These are phyloP conservation scores for Heliconius himera DNA, from an alignment of 1,140 invertebrate species.

Conservation along the genomic window DNA sequence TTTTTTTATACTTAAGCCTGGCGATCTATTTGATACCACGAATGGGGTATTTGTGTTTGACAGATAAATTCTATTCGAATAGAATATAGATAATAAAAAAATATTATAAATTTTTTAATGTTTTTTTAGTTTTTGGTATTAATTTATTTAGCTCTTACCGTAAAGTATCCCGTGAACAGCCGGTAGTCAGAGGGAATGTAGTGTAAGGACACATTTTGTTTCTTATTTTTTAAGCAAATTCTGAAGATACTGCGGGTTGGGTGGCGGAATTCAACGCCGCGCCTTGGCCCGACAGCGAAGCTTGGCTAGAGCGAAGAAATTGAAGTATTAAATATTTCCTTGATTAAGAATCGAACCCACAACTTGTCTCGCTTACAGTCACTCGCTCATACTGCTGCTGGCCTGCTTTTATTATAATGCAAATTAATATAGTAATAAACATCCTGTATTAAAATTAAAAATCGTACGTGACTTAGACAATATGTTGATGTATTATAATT, in stretches of 20 bases:
- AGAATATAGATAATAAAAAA: neutral
- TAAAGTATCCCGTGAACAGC: too few species aligned
- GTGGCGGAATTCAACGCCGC: too few species aligned
- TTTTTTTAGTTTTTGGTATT: neutral
- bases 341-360: too few species aligned
- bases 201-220: too few species aligned
- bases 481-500: constrained; percentile 52
- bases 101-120: neutral
- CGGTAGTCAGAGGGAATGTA: too few species aligned
- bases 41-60: constrained; percentile 38
- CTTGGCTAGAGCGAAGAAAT: too few species aligned
- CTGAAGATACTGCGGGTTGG: too few species aligned
- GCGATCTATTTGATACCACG: constrained; percentile 50
- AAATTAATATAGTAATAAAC: constrained; percentile 7
- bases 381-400: too few species aligned
- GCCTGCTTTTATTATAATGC: neutral
- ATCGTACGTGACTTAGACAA: constrained; percentile 64
- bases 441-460: neutral
- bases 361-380: too few species aligned
- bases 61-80: constrained; percentile 23
- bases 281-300: too few species aligned
- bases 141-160: neutral
- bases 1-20: constrained; percentile 40
- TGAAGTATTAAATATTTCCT: too few species aligned
- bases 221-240: too few species aligned